These are phyloP conservation scores for Diadema setosum DNA, from an alignment of 35 echinoderm and acorn worm genomes.

Conservation along the genomic window DNA sequence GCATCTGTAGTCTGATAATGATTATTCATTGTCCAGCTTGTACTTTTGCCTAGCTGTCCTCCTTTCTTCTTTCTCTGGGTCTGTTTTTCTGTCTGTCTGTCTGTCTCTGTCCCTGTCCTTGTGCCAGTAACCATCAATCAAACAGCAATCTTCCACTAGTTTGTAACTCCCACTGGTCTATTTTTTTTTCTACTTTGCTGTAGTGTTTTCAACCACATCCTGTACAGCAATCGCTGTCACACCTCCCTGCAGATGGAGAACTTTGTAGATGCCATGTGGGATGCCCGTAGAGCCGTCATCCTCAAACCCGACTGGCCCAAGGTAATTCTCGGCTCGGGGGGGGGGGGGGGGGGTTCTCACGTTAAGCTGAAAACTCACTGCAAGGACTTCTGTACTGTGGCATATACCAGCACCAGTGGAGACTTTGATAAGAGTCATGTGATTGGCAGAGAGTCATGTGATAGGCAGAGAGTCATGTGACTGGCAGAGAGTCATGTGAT, in stretches of 20 bases:
- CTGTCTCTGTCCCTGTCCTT: background rate
- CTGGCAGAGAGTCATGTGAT: too few species aligned
- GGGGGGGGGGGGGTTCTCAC: background rate
- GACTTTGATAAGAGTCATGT: too few species aligned
- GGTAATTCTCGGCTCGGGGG: constrained; percentile 6
- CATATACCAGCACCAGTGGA: background rate
- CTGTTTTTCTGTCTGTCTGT: background rate
- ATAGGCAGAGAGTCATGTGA: too few species aligned
- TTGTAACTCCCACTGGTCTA: background rate
- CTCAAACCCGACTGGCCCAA: constrained; percentile 58
- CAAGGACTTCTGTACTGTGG: background rate
- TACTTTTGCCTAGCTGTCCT: background rate
- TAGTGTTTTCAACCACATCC: constrained; percentile 65
- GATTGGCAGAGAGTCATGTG: too few species aligned
- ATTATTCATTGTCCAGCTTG: background rate
- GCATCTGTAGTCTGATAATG: too few species aligned
- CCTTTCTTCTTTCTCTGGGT: background rate
- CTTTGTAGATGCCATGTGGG: constrained; percentile 66
- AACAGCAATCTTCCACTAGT: background rate
- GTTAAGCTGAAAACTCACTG: background rate
- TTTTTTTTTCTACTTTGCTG: background rate
- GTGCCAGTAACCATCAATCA: background rate
- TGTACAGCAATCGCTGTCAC: constrained; percentile 76
- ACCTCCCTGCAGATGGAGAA: constrained; percentile 53
- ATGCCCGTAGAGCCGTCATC: constrained; percentile 62